phyloP scores from a whole-genome alignment of 2,888 invertebrate genomes.

The Apotomis capreana region DNA sequence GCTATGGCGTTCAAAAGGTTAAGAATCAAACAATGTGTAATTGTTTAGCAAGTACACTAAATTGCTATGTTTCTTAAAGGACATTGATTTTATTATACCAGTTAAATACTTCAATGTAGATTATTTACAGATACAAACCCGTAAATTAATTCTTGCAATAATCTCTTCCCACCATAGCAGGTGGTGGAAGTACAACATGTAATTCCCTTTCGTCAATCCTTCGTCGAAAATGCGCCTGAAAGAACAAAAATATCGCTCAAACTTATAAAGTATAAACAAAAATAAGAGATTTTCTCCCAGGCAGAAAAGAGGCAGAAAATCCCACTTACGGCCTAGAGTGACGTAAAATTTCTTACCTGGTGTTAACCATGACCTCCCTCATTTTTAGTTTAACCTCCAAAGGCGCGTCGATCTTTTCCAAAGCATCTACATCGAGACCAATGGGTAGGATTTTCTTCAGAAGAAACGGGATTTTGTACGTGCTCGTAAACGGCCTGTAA shows the following conservation, averaged over 20 bases:
- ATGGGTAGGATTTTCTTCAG: slow-evolving; percentile 60
- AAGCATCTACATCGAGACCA: slow-evolving; percentile 57
- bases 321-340: no score
- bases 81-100: no score
- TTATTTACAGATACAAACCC: slow-evolving; percentile 50
- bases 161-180: slow-evolving; percentile 86
- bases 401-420: slow-evolving; percentile 51
- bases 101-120: no score
- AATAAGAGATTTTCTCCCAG: no score
- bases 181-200: slow-evolving; percentile 79
- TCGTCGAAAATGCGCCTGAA: slow-evolving; percentile 62
- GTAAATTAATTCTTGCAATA: slow-evolving; percentile 65
- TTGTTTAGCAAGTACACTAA: neutral
- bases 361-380: slow-evolving; percentile 45
- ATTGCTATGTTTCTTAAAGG: neutral
- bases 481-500: slow-evolving; percentile 51
- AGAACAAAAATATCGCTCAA: slow-evolving; percentile 32
- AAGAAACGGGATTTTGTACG: slow-evolving; percentile 57
- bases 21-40: no score
- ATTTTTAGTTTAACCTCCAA: slow-evolving; percentile 47
- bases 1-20: no score
- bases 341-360: slow-evolving; percentile 45
- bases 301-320: no score
- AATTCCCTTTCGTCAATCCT: slow-evolving; percentile 72
- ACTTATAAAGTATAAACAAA: no score